Evolutionary conservation across 2,797 vertebrate species (phyloP).

Genomic region (Scomberomorus guttatus): DNA sequence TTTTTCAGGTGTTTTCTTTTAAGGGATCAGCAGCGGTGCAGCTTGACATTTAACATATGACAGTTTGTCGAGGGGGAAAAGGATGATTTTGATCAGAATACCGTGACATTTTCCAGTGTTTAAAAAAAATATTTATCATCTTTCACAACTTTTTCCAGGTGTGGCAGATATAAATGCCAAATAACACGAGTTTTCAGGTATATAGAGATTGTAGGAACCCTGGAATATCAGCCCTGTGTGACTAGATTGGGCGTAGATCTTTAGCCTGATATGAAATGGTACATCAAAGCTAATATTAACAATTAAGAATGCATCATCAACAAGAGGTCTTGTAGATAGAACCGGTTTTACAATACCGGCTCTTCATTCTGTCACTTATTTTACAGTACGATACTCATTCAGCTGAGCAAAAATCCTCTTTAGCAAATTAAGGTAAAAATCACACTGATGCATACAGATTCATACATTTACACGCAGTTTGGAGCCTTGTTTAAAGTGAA

Average conservation of each 20-base stretch:
- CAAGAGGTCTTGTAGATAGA: slow-evolving; percentile 10
- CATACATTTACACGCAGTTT: slow-evolving; percentile 44
- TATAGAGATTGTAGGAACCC: slow-evolving; percentile 12
- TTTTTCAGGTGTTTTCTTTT: slow-evolving; percentile 15
- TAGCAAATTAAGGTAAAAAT: slow-evolving; percentile 32
- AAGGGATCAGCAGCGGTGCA: slow-evolving; percentile 20
- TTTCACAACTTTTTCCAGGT: slow-evolving; percentile 11
- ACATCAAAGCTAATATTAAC: slow-evolving; percentile 55
- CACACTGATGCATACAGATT: slow-evolving; percentile 52
- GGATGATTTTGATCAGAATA: slow-evolving; percentile 40
- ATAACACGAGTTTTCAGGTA: neutral
- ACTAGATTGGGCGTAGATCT: neutral
- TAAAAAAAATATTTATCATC: slow-evolving; percentile 20
- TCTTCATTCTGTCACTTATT: slow-evolving; percentile 18
- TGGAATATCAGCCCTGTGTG: neutral
- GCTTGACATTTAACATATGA: slow-evolving; percentile 61
- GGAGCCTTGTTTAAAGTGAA: slow-evolving; percentile 34
- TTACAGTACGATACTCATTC: slow-evolving; percentile 41
- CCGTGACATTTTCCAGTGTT: slow-evolving; percentile 29
- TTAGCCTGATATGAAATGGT: slow-evolving; percentile 38
- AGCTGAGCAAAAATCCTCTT: slow-evolving; percentile 7
- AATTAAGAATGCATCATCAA: slow-evolving; percentile 21
- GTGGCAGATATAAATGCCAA: slow-evolving; percentile 14
- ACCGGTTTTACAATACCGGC: neutral
- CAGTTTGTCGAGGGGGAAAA: neutral